Conservation (phyloP, 2,888 invertebrate genomes). For the Diadromus collaris region DNA sequence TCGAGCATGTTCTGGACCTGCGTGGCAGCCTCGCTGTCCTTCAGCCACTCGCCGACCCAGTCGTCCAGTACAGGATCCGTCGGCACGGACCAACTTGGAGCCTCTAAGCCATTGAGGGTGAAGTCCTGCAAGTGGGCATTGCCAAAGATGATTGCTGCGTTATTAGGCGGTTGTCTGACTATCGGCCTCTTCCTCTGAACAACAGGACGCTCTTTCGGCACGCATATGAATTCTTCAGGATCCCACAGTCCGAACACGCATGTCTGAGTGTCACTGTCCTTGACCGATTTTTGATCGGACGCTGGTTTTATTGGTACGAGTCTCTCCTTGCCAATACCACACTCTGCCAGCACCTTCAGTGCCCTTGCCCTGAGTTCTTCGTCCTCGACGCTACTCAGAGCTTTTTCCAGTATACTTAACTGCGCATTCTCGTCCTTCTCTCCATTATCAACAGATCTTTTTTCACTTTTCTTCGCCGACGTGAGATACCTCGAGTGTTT, state of each 20-base stretch:
- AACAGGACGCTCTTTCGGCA: slow-evolving; percentile 6
- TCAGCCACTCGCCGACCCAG: slow-evolving; percentile 27
- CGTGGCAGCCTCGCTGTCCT: slow-evolving; percentile 25
- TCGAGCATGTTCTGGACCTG: slow-evolving; percentile 64
- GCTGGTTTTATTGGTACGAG: slow-evolving; percentile 64
- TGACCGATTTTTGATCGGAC: slow-evolving; percentile 51
- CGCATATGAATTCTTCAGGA: slow-evolving; percentile 44
- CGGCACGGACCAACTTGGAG: background rate
- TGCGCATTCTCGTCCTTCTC: slow-evolving; percentile 51
- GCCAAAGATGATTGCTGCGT: background rate
- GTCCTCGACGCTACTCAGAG: slow-evolving; percentile 71
- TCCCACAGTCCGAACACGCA: slow-evolving; percentile 68
- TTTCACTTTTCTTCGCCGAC: background rate
- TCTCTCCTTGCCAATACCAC: slow-evolving; percentile 70
- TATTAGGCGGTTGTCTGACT: slow-evolving; percentile 21
- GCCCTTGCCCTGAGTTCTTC: slow-evolving; percentile 70
- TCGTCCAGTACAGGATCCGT: slow-evolving; percentile 13
- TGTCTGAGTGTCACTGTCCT: slow-evolving; percentile 71
- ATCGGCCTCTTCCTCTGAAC: slow-evolving; percentile 34
- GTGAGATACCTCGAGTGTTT: slow-evolving; percentile 23
- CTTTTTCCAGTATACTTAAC: slow-evolving; percentile 70
- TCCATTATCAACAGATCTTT: background rate
- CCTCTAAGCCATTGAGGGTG: background rate
- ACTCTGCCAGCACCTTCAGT: slow-evolving; percentile 72
- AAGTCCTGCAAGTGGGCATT: slow-evolving; percentile 45